A percentile compares a stretch with the other conserved stretches of the same genome.
phyloP scores from a whole-genome alignment of 1,140 invertebrate species.

The Drosophila kepulauana region DNA sequence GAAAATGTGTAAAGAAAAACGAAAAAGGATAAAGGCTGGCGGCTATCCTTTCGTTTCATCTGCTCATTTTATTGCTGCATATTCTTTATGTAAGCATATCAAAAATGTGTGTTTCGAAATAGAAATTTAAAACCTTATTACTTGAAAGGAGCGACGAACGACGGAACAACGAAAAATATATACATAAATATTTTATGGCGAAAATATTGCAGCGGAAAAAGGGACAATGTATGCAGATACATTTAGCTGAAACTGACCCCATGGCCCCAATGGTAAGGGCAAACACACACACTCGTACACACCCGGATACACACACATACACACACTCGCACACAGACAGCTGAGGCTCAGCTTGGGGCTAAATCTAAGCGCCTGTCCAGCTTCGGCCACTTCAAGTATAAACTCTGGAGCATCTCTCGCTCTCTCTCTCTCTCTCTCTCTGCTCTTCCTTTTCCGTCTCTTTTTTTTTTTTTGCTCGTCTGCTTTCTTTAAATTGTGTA shows the following conservation, averaged over 20 bases:
- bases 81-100: slow-evolving; percentile 62
- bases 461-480: slow-evolving; percentile 25
- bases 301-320: too few species aligned
- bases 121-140: slow-evolving; percentile 83
- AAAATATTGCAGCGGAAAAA: slow-evolving; percentile 77
- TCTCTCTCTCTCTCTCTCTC: background rate
- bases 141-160: slow-evolving; percentile 21
- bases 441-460: background rate
- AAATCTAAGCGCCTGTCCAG: slow-evolving; percentile 65
- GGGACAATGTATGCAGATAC: slow-evolving; percentile 75
- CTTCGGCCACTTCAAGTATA: slow-evolving; percentile 42
- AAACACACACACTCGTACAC: background rate
- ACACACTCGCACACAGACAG: background rate
- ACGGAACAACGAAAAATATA: slow-evolving; percentile 8
- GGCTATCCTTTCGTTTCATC: slow-evolving; percentile 30
- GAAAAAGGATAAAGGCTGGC: slow-evolving; percentile 6
- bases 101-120: slow-evolving; percentile 75
- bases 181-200: slow-evolving; percentile 80
- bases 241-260: slow-evolving; percentile 59
- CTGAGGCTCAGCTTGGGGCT: slow-evolving; percentile 47
- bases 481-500: slow-evolving; percentile 78
- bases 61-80: slow-evolving; percentile 65
- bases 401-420: slow-evolving; percentile 26
- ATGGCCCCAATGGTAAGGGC: background rate
- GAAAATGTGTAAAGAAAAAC: background rate